Base-by-base conservation (phyloP, 2,888 invertebrate species). In the Cryptophagus acutangulus region DNA sequence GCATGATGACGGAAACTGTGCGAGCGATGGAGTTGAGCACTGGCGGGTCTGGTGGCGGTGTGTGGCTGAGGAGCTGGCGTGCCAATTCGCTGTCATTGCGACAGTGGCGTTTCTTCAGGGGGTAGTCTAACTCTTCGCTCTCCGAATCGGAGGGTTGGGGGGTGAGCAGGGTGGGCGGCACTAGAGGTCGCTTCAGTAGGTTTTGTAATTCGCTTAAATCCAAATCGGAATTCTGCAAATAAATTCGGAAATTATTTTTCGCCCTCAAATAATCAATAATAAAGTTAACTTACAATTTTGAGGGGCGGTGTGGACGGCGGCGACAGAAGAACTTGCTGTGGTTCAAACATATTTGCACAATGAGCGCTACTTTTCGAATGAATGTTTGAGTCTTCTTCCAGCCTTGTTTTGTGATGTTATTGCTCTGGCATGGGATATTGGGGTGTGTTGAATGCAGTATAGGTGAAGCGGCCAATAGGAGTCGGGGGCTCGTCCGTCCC, bases 61-160 rank as follows among this genome's bases (percentile, higher is more conserved):
- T 76, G 52, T 76, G 75, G 51, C 73, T 71, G 46, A 76, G 67
- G 40, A 78, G 67, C 49, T 74, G 65, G 43, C 74, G 69, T 48
- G 74, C 74, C 55, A 78, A 67, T 62, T 79, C 79, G 56, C 74
- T 72, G 63, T 75, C 76, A 57, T 78, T 71, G 26, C 69, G 57
- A 48, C 58, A 71, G 45, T 64, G 77, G 78, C 52, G 78, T 76
- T 67, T 87, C 81, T 52, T 82, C 75, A 63, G 67, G 54, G 69
- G 69, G 36, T 62, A 63, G 29, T 68, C 67, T 29, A 61, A 49
- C 34, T 70, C 66, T 45, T 70, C 69, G 43, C 70, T 67, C 71
- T 90, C 90, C 0, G 87, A 86, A 66, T 91, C 90, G 0, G 89
- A 89, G 13, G 87, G 85, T 66, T 89, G 87, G 1, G 90, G 90